A percentile compares a stretch with the other conserved stretches of the same genome.
Evolutionary conservation across 2,888 invertebrate genomes (phyloP).

Genomic region (Arrhopalites spinosus): DNA sequence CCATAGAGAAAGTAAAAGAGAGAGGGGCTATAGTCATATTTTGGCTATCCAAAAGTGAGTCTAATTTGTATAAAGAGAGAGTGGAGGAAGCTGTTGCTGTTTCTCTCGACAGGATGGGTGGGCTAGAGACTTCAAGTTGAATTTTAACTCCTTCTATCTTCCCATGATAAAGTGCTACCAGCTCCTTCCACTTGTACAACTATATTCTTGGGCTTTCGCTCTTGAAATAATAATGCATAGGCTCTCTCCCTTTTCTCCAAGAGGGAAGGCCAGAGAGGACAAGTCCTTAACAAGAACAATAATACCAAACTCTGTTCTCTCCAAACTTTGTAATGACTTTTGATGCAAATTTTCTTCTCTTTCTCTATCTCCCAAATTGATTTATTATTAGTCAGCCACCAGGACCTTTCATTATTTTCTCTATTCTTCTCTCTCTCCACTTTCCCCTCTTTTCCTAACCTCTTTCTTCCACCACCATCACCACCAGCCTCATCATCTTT

Average conservation of each 20-base stretch:
- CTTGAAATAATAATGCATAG: too few species aligned
- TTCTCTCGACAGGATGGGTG: neutral
- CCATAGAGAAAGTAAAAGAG: too few species aligned
- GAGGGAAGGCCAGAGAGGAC: neutral
- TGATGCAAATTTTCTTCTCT: slow-evolving; percentile 39
- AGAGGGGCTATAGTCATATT: neutral
- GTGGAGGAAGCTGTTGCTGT: slow-evolving; percentile 12
- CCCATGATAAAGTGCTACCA: slow-evolving; percentile 18
- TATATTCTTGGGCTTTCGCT: too few species aligned
- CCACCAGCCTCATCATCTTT: neutral
- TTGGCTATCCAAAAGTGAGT: neutral
- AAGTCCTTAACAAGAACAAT: slow-evolving; percentile 10
- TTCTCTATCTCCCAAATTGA: slow-evolving; percentile 29
- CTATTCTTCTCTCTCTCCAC: neutral
- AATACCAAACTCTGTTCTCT: slow-evolving; percentile 13
- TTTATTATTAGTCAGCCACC: slow-evolving; percentile 40
- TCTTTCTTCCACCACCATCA: neutral
- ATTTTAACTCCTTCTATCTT: slow-evolving; percentile 1
- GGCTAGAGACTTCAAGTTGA: slow-evolving; percentile 11
- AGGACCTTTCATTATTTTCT: neutral
- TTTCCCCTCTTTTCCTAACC: neutral
- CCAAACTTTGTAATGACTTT: slow-evolving; percentile 42
- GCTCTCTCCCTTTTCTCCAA: too few species aligned
- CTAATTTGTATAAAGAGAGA: neutral
- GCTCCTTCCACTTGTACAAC: too few species aligned